phyloP scores from a whole-genome alignment of 2,797 vertebrate species.

The Liparis tanakae region DNA sequence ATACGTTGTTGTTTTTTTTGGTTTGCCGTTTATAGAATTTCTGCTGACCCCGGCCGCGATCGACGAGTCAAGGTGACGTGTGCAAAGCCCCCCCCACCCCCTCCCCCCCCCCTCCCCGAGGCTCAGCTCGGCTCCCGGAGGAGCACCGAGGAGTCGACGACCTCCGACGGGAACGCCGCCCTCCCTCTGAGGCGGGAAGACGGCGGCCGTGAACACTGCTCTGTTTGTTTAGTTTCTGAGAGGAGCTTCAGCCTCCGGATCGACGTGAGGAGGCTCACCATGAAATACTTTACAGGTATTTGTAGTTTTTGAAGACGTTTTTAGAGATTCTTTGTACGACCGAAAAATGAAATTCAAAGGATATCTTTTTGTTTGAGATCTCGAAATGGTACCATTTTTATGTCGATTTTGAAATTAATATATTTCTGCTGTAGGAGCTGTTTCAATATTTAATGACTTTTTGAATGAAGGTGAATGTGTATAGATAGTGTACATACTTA shows the following conservation, averaged over 20 bases:
- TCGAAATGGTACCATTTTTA: slow-evolving; percentile 61
- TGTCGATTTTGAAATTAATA: slow-evolving; percentile 71
- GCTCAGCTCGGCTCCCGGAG: no score
- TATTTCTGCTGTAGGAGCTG: slow-evolving; percentile 75
- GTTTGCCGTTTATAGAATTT: slow-evolving; percentile 52
- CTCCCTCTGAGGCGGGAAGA: no score
- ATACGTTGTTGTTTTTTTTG: no score
- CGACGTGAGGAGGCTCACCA: slow-evolving; percentile 44
- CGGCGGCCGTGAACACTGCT: no score
- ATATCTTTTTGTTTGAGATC: slow-evolving; percentile 28
- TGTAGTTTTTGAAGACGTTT: slow-evolving; percentile 73
- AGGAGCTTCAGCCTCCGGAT: slow-evolving; percentile 24
- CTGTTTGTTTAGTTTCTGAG: neutral
- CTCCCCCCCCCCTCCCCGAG: no score
- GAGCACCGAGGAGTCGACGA: neutral
- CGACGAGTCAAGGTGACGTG: no score
- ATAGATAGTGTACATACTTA: neutral
- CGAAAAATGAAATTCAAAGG: slow-evolving; percentile 41
- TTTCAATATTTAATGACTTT: slow-evolving; percentile 61
- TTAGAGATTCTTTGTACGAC: slow-evolving; percentile 69
- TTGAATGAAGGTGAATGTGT: slow-evolving; percentile 59
- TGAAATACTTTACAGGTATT: slow-evolving; percentile 67
- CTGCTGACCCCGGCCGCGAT: slow-evolving; percentile 62
- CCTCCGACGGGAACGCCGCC: no score
- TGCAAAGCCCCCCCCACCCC: no score